Percentiles rank a stretch among this genome's conserved stretches.
These are phyloP conservation scores for Sebastes vulpes DNA, from an alignment of 2,797 vertebrate genomes.

Conservation along the genomic window DNA sequence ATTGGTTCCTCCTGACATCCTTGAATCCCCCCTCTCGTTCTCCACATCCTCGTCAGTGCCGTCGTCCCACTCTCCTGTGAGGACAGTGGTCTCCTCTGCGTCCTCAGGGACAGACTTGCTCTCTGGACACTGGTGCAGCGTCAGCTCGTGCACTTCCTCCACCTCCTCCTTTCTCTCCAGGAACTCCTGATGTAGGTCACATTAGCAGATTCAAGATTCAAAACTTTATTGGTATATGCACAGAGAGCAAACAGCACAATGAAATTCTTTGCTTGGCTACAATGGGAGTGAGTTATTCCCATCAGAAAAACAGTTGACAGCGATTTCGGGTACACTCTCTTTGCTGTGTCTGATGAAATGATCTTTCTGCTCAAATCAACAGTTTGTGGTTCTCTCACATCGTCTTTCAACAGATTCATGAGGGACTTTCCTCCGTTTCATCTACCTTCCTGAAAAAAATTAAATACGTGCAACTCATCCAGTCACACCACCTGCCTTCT, in stretches of 20 bases:
- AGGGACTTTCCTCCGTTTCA: conserved; percentile 28
- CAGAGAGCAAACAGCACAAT: background rate
- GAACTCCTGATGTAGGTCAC: conserved; percentile 44
- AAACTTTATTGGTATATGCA: background rate
- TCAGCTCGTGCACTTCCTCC: conserved; percentile 69
- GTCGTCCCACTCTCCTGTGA: background rate
- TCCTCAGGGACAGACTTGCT: conserved; percentile 3
- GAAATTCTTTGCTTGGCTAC: background rate
- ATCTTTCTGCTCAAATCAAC: conserved; percentile 22
- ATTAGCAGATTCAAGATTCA: background rate
- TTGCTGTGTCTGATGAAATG: background rate
- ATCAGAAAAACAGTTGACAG: background rate
- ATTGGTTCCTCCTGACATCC: conserved; percentile 8
- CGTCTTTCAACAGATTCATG: background rate
- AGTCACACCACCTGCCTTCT: background rate
- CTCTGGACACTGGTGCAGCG: conserved; percentile 32
- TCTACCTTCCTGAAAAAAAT: background rate
- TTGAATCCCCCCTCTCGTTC: background rate
- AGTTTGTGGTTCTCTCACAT: conserved; percentile 4
- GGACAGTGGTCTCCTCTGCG: background rate
- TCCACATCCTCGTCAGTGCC: conserved; percentile 1
- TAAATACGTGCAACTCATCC: background rate
- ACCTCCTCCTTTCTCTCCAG: conserved; percentile 68
- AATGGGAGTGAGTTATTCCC: background rate
- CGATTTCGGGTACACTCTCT: background rate